Conservation (phyloP, 2,113 vertebrate genomes). For the Seriola quinqueradiata region DNA sequence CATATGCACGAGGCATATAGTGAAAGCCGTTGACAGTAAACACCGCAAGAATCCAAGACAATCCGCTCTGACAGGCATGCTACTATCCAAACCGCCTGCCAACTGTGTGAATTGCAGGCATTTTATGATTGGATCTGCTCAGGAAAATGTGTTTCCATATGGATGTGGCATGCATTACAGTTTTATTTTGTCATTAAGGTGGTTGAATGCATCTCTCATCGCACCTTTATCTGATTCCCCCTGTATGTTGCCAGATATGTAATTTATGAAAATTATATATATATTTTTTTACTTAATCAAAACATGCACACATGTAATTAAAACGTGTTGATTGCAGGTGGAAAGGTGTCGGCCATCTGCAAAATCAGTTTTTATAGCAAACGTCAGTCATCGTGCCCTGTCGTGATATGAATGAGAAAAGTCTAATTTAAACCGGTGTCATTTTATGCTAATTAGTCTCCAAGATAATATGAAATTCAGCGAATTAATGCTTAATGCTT, state of each 20-base stretch:
- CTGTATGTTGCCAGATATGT: neutral
- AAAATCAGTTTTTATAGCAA: neutral
- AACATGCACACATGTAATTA: neutral
- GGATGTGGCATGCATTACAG: slow-evolving; percentile 2
- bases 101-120: slow-evolving; percentile 23
- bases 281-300: neutral
- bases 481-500: slow-evolving; percentile 7
- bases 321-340: neutral
- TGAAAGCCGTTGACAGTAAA: slow-evolving; percentile 12
- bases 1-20: too few species aligned
- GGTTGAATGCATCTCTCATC: neutral
- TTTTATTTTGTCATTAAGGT: slow-evolving; percentile 6
- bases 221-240: neutral
- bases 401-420: neutral
- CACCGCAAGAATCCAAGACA: slow-evolving; percentile 17
- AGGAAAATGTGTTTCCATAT: slow-evolving; percentile 22
- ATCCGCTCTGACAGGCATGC: slow-evolving; percentile 49
- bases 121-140: slow-evolving; percentile 31
- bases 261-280: neutral
- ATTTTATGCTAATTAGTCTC: too few species aligned
- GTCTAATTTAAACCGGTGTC: neutral
- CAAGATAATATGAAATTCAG: neutral
- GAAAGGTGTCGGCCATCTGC: neutral
- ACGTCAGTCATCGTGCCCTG: neutral
- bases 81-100: slow-evolving; percentile 13